A percentile compares a stretch with the other conserved stretches of the same genome.
phyloP scores from a whole-genome alignment of 2,797 vertebrate genomes.

The Todus mexicanus region DNA sequence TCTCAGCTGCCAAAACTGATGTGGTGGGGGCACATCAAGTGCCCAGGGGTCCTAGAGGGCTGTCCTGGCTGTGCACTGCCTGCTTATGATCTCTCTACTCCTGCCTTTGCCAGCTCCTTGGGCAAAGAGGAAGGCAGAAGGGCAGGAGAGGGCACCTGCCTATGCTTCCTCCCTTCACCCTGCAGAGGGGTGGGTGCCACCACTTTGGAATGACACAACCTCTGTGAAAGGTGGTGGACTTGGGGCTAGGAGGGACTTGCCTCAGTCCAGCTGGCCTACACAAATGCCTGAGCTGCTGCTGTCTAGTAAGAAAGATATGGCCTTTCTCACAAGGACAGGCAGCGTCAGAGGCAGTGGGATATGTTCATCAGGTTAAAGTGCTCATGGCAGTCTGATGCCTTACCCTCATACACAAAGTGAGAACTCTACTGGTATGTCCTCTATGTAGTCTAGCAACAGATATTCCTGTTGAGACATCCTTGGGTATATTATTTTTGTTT shows the following conservation, averaged over 20 bases:
- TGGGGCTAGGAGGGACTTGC: background rate
- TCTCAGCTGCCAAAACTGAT: background rate
- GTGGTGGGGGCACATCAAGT: background rate
- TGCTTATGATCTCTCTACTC: fast-evolving
- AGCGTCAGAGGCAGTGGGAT: background rate
- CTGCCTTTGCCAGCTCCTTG: background rate
- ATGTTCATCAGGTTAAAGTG: background rate
- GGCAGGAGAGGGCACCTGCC: background rate
- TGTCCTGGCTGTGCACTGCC: background rate
- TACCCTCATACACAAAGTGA: background rate
- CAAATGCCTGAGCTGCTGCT: background rate
- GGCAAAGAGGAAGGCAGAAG: background rate
- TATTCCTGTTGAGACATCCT: background rate
- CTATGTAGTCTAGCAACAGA: background rate
- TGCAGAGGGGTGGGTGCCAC: background rate
- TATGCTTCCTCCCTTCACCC: background rate
- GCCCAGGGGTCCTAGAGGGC: background rate
- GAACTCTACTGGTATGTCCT: background rate
- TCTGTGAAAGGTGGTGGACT: background rate
- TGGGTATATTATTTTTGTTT: background rate
- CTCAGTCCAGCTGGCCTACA: background rate
- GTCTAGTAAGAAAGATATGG: background rate
- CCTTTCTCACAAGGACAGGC: background rate
- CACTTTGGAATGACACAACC: background rate
- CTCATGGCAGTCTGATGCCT: background rate